Conservation (phyloP, 2,797 vertebrate species). For the Coendou prehensilis region DNA sequence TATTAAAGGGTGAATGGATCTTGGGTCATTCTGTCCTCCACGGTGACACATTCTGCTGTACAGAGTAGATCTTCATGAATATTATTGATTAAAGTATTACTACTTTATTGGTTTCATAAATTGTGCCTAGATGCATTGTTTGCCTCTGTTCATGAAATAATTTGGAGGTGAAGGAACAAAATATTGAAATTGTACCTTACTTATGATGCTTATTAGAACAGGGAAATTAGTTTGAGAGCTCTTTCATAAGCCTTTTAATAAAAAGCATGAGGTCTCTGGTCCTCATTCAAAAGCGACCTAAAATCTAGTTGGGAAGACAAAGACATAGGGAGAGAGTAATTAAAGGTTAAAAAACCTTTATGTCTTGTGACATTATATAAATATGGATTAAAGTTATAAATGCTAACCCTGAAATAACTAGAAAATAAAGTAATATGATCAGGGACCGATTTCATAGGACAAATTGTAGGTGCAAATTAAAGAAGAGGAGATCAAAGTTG, state of each 20-base stretch:
- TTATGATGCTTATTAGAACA: conserved; percentile 36
- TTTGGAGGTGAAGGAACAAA: background rate
- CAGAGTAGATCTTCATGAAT: background rate
- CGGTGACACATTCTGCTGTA: background rate
- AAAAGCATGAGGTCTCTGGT: background rate
- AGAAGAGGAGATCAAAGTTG: background rate
- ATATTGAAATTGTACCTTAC: conserved; percentile 42
- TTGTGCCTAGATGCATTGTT: background rate
- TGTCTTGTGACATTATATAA: background rate
- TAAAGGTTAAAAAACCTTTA: conserved; percentile 19
- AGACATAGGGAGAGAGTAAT: background rate
- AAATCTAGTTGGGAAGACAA: conserved; percentile 3
- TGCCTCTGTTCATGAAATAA: conserved; percentile 37
- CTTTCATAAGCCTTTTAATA: conserved; percentile 61
- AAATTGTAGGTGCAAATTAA: background rate
- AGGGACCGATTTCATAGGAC: background rate
- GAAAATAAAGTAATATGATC: conserved; percentile 42
- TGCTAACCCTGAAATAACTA: conserved; percentile 31
- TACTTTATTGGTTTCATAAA: conserved; percentile 38
- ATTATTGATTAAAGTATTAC: background rate
- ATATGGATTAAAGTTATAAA: conserved; percentile 41
- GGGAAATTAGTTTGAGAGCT: conserved; percentile 42
- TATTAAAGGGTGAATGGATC: background rate
- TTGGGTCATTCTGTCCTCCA: background rate
- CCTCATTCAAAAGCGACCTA: conserved; percentile 60